phyloP scores from a whole-genome alignment of 2,113 vertebrate species.

The Actenoides lindsayi region DNA sequence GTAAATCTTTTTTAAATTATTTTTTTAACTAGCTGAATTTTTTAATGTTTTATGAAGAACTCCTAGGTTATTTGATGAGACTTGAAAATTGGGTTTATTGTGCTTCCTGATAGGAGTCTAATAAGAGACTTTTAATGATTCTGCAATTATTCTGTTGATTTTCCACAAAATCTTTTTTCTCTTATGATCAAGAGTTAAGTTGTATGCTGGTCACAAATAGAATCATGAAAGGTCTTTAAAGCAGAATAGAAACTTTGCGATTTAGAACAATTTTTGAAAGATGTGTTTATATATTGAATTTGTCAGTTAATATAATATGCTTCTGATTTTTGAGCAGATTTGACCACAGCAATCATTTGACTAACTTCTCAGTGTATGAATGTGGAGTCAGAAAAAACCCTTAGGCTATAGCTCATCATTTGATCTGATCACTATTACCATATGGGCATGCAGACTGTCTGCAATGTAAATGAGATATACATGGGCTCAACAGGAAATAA shows the following conservation, averaged over 20 bases:
- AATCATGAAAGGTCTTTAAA: neutral
- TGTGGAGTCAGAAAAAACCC: neutral
- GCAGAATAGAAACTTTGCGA: neutral
- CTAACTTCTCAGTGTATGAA: conserved; percentile 7
- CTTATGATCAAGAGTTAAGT: neutral
- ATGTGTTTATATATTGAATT: neutral
- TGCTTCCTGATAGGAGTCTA: neutral
- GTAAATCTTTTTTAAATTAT: neutral
- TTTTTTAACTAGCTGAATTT: neutral
- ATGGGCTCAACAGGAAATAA: neutral
- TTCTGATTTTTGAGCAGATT: conserved; percentile 24
- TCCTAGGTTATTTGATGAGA: neutral
- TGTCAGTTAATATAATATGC: neutral
- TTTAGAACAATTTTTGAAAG: neutral
- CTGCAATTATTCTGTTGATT: neutral
- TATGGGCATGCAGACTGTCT: neutral
- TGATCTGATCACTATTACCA: neutral
- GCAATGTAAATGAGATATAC: neutral
- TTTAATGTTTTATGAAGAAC: neutral
- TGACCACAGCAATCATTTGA: neutral
- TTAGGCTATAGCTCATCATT: conserved; percentile 5
- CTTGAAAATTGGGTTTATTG: neutral
- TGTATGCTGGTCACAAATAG: neutral
- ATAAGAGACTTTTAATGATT: neutral
- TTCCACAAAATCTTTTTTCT: neutral